Evolutionary conservation across 2,797 vertebrate species (phyloP), one percentile per base, ranked within the genome.

Genomic region (Sciurus carolinensis): DNA sequence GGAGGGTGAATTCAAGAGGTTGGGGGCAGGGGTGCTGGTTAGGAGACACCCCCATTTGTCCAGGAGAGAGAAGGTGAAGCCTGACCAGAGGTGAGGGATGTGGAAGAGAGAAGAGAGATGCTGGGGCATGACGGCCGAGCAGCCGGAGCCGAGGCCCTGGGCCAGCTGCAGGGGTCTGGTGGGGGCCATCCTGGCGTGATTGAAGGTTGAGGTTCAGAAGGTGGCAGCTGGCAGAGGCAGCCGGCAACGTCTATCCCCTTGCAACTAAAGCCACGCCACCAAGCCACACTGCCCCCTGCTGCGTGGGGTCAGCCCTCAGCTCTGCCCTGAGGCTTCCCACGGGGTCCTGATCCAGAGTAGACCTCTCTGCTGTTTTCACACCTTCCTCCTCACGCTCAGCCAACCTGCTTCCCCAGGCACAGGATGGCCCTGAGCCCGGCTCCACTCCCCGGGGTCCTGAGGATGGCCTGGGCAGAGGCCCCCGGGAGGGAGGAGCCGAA

Each of bases 191-290:
- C 62, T 20, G n/a, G n/a, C n/a, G 57, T 39, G 28, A 20, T 57
- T 80, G 39, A 82, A 86, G 50, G 86, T 73, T 52, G 72, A 83
- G 28, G 33, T 76, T 81, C 54, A 22, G 71, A 81, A 67, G 83
- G 1, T 7, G 52, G 52, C 17, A 54, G 18, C 42, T 2, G 14
- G n/a, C 85, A 69, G 50, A 80, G 36, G 24, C 30, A 14, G 22
- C 26, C 2, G 28, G 42, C 82, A 20, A 12, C 2, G 1, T 20
- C 44, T 75, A 11, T 39, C 50, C 69, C 2, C n/a, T 33, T 67
- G 12, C 1, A 24, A n/a, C n/a, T 30, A 9, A 26, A 28, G 24
- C 54, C 15, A 47, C 52, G 30, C 86, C 81, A 20, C 36, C 24
- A 7, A 0, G 0, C 39, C 33, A 28, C 71, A n/a, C 20, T 42